Conservation (phyloP, 2,797 vertebrate species). For the Gymnoscopelus braueri region DNA sequence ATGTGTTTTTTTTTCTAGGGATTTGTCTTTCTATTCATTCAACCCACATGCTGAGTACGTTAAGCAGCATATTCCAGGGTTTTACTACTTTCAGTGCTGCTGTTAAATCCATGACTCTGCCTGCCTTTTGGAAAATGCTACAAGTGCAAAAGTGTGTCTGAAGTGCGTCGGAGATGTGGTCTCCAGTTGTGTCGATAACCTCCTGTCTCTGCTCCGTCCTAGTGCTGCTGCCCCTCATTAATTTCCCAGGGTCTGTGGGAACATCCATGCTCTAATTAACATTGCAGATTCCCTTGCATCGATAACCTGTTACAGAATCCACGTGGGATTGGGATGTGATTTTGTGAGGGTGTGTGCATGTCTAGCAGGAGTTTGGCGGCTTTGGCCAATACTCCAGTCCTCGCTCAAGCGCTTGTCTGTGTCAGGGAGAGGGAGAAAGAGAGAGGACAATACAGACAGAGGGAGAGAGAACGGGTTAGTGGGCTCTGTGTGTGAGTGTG, state of each 20-base stretch:
- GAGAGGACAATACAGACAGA: background rate
- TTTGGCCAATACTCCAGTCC: conserved; percentile 25
- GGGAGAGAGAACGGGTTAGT: background rate
- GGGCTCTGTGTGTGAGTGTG: conserved; percentile 2
- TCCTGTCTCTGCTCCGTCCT: conserved; percentile 18
- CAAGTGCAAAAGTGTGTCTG: conserved; percentile 57
- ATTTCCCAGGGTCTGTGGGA: conserved; percentile 71
- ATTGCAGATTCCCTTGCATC: conserved; percentile 68
- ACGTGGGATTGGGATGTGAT: conserved; percentile 59
- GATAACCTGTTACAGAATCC: conserved; percentile 70
- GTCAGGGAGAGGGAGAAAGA: conserved; percentile 30
- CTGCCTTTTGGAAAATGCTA: conserved; percentile 50
- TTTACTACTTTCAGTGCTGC: conserved; percentile 21
- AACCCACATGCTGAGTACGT: conserved; percentile 53
- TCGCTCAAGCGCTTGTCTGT: conserved; percentile 37
- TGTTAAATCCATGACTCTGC: conserved; percentile 54
- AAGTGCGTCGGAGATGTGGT: conserved; percentile 59
- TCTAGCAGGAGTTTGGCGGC: conserved; percentile 47
- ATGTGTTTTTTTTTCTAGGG: conserved; percentile 22
- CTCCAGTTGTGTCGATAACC: conserved; percentile 59
- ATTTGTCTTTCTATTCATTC: conserved; percentile 47
- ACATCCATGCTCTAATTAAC: conserved; percentile 69
- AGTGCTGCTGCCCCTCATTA: conserved; percentile 53
- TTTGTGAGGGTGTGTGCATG: conserved; percentile 32
- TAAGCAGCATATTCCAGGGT: conserved; percentile 40